Percentiles rank a stretch among this genome's conserved stretches.
These are phyloP conservation scores for Mormyrops boulengeri DNA, from an alignment of 2,797 vertebrate species.

Conservation along the genomic window DNA sequence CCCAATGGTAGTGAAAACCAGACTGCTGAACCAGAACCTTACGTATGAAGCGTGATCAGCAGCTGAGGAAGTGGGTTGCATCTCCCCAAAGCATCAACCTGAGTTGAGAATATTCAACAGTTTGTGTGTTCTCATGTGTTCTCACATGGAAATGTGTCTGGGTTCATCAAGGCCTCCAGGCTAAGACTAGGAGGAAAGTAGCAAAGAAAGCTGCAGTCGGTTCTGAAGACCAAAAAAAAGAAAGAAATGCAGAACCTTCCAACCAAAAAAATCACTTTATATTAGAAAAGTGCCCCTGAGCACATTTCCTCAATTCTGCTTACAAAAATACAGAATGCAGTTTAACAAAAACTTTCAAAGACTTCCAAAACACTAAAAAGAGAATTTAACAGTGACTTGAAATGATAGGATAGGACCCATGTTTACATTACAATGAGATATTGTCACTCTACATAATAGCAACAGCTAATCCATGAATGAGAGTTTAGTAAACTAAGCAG, in stretches of 20 bases:
- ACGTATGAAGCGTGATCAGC: not conserved
- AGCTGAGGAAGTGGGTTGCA: not conserved
- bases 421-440: slow-evolving; percentile 34
- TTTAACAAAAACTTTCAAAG: not conserved
- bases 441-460: slow-evolving; percentile 32
- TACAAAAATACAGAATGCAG: not conserved
- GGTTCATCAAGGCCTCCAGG: not conserved
- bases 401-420: slow-evolving; percentile 32
- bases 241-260: not conserved
- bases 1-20: not conserved
- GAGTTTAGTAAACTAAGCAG: slow-evolving; percentile 31
- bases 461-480: slow-evolving; percentile 29
- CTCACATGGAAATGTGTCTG: not conserved
- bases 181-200: not conserved
- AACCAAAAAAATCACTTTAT: not conserved
- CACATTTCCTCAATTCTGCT: not conserved
- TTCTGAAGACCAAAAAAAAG: not conserved
- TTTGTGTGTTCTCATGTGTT: slow-evolving; percentile 6
- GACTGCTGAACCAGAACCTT: not conserved
- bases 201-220: not conserved
- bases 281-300: not conserved
- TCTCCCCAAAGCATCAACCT: not conserved
- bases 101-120: not conserved
- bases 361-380: not conserved
- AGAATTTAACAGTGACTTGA: slow-evolving; percentile 1